phyloP scores from a whole-genome alignment of 2,113 vertebrate species.

The Sturnira hondurensis region DNA sequence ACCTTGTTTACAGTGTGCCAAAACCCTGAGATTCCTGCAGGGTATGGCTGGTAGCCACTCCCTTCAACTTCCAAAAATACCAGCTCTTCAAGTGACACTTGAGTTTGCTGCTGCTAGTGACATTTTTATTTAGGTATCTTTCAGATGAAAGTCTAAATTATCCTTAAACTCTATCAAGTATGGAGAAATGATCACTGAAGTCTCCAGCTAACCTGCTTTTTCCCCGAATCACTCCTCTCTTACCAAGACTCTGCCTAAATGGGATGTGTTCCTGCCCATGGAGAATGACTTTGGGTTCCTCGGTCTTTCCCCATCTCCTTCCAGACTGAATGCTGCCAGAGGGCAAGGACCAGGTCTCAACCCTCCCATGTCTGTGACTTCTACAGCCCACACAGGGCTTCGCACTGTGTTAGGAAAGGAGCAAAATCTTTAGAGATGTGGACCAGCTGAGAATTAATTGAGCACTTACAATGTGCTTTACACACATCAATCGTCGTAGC shows the following conservation, averaged over 20 bases:
- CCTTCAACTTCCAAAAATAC: not conserved
- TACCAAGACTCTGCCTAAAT: not conserved
- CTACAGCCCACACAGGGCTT: not conserved
- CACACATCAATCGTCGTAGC: not conserved
- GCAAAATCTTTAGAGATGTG: not conserved
- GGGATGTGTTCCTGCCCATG: accelerated
- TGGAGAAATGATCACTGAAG: not conserved
- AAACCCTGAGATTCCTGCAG: not conserved
- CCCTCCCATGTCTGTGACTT: not conserved
- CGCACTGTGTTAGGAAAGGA: not conserved
- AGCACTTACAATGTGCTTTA: not conserved
- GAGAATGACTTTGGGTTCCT: not conserved
- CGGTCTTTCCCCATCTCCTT: not conserved
- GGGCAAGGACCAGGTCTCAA: not conserved
- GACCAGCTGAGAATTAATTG: not conserved
- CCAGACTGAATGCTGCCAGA: not conserved
- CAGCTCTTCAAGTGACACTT: not conserved
- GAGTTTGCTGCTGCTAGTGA: not conserved
- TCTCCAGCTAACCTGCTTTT: not conserved
- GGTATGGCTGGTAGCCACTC: not conserved
- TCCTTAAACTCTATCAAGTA: not conserved
- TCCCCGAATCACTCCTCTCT: not conserved
- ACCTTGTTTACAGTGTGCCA: not conserved
- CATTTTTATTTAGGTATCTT: constrained; percentile 8
- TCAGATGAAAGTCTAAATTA: not conserved